Percentiles rank a stretch among this genome's conserved stretches.
These are phyloP conservation scores for Apodemus agrarius DNA, from an alignment of 2,797 vertebrate species.

Conservation along the genomic window DNA sequence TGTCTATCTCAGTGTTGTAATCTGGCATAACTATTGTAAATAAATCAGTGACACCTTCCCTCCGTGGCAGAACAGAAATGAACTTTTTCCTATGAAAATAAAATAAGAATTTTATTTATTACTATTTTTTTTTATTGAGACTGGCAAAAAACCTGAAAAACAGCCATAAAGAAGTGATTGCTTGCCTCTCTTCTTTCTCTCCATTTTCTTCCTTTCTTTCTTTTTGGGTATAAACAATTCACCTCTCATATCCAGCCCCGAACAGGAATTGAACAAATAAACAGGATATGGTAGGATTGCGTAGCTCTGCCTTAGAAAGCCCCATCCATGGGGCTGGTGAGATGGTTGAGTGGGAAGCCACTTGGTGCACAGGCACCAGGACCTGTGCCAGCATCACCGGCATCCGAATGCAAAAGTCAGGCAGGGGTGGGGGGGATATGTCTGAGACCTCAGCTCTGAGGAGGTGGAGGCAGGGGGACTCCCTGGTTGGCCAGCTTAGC, in stretches of 20 bases:
- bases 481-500: background rate
- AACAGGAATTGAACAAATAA: conserved; percentile 73
- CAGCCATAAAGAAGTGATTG: conserved; percentile 64
- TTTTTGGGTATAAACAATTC: conserved; percentile 85
- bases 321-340: background rate
- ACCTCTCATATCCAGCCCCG: conserved; percentile 75
- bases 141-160: conserved; percentile 71
- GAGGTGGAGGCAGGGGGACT: background rate
- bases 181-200: conserved; percentile 4
- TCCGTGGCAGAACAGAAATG: conserved; percentile 67
- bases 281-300: conserved; percentile 16
- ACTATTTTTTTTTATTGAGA: conserved; percentile 57
- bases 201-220: conserved; percentile 19
- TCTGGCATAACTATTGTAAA: conserved; percentile 84
- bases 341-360: too few relatives aligned
- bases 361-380: background rate
- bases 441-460: background rate
- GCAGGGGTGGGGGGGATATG: too few relatives aligned
- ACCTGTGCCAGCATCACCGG: background rate
- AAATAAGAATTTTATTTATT: conserved; percentile 67
- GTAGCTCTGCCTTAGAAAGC: background rate
- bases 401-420: background rate
- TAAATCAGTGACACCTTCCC: conserved; percentile 80
- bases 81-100: conserved; percentile 75
- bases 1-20: conserved; percentile 69